phyloP scores from a whole-genome alignment of 2,797 vertebrate genomes.

The Lepus townsendii region DNA sequence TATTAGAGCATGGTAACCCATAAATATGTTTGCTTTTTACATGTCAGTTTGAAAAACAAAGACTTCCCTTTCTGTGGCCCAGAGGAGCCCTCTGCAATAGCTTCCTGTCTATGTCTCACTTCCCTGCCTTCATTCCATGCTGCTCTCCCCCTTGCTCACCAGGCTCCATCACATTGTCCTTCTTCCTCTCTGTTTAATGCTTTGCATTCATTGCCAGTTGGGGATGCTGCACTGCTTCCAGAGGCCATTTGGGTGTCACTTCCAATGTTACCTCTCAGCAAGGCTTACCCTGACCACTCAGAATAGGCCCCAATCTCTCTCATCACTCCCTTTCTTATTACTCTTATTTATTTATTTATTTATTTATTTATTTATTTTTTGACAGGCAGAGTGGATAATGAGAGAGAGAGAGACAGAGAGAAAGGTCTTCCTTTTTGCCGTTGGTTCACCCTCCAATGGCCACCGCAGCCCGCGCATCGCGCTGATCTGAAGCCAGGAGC shows the following conservation, averaged over 20 bases:
- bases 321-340: neutral
- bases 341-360: neutral
- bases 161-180: neutral
- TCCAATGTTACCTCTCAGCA: neutral
- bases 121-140: neutral
- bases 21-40: no score
- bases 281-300: neutral
- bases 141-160: neutral
- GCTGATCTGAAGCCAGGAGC: no score
- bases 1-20: no score
- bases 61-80: neutral
- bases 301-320: neutral
- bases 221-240: neutral
- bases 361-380: no score
- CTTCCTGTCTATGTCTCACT: accelerated
- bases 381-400: no score
- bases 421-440: no score
- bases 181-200: neutral
- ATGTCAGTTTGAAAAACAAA: no score
- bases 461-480: no score
- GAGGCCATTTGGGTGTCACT: neutral
- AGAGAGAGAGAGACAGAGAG: no score
- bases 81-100: accelerated
- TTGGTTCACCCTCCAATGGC: no score
- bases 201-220: neutral